Evolutionary conservation across 1,140 invertebrate genomes (phyloP).

Genomic region (Papilio glaucus): DNA sequence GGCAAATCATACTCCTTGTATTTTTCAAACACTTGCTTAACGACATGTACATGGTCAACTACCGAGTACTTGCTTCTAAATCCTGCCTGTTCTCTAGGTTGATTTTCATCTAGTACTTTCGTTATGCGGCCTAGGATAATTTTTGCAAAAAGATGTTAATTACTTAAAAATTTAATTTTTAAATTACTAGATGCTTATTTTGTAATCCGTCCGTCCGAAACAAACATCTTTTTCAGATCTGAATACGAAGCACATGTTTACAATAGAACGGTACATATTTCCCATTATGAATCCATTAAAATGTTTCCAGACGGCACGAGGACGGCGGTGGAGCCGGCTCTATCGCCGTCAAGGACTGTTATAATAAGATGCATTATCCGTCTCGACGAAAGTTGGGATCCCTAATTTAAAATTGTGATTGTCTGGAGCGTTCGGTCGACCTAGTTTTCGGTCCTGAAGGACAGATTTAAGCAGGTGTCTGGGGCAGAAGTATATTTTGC

Average conservation of each 20-base stretch:
- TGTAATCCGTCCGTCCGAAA: too few species aligned
- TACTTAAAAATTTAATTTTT: too few species aligned
- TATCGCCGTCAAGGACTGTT: conserved; percentile 47
- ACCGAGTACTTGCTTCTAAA: too few species aligned
- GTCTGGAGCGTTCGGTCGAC: conserved; percentile 74
- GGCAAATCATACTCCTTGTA: too few species aligned
- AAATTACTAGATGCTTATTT: too few species aligned
- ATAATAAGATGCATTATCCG: conserved; percentile 60
- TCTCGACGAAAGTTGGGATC: conserved; percentile 56
- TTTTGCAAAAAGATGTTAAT: too few species aligned
- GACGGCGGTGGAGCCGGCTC: conserved; percentile 17
- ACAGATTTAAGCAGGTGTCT: conserved; percentile 75
- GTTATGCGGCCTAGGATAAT: too few species aligned
- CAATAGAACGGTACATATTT: background rate
- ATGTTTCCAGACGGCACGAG: conserved; percentile 35
- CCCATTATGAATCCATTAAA: conserved; percentile 11
- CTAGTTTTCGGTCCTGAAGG: conserved; percentile 76
- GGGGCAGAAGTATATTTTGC: conserved; percentile 61
- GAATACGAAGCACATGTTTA: background rate
- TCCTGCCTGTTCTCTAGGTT: too few species aligned
- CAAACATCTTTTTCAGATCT: background rate
- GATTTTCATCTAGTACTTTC: too few species aligned
- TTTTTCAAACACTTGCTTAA: too few species aligned
- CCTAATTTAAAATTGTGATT: conserved; percentile 81
- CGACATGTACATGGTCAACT: too few species aligned